These are phyloP conservation scores for Dasysyrphus tricinctus DNA, from an alignment of 2,888 invertebrate species.

Conservation along the genomic window DNA sequence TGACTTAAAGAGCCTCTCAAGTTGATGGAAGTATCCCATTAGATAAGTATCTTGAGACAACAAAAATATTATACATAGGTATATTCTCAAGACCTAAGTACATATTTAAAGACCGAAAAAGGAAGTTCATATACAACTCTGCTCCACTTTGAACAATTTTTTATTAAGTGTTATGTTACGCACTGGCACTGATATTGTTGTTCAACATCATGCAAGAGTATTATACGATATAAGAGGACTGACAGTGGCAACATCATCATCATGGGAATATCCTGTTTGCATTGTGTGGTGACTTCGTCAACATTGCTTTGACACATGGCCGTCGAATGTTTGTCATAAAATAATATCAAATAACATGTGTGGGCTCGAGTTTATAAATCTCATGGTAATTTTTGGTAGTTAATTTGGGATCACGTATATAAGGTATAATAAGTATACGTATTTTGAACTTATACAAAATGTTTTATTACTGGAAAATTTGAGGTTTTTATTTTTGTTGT, in stretches of 20 bases:
- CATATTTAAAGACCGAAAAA: slow-evolving; percentile 28
- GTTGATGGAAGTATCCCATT: slow-evolving; percentile 65
- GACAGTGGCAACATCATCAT: slow-evolving; percentile 52
- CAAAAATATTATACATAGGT: slow-evolving; percentile 3
- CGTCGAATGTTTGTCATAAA: slow-evolving; percentile 65
- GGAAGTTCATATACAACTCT: slow-evolving; percentile 51
- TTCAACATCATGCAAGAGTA: background rate
- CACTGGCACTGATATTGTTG: slow-evolving; percentile 14
- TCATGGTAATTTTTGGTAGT: slow-evolving; percentile 48
- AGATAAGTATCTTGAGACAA: slow-evolving; percentile 70
- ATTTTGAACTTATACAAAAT: slow-evolving; percentile 3
- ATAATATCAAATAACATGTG: slow-evolving; percentile 64
- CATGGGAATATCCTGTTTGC: slow-evolving; percentile 67
- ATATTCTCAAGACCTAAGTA: slow-evolving; percentile 26
- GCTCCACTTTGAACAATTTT: slow-evolving; percentile 37
- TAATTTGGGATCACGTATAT: slow-evolving; percentile 23
- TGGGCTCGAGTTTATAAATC: slow-evolving; percentile 46
- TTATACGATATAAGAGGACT: background rate
- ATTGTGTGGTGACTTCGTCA: slow-evolving; percentile 56
- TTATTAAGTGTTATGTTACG: slow-evolving; percentile 49
- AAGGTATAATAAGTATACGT: background rate
- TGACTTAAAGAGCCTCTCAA: slow-evolving; percentile 37
- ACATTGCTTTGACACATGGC: slow-evolving; percentile 66
- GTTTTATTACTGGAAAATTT: slow-evolving; percentile 24
- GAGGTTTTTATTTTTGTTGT: too few species aligned